Conservation (phyloP, 2,113 vertebrate genomes). For the Carassius carassius region DNA sequence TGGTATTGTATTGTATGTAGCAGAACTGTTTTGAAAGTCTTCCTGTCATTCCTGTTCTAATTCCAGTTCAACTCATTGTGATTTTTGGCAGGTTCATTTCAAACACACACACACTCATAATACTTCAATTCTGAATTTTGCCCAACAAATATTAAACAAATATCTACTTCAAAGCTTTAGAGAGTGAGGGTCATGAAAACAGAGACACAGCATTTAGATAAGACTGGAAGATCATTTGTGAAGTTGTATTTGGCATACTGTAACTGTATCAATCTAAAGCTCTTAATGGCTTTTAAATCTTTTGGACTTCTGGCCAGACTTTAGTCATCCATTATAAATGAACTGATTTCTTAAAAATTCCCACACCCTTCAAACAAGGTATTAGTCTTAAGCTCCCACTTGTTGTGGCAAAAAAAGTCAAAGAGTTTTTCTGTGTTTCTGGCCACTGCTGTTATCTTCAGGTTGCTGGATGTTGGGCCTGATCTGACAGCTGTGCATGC, state of each 20-base stretch:
- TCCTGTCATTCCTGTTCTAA: not conserved
- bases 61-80: not conserved
- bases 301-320: slow-evolving; percentile 18
- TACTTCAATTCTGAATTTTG: too few species aligned
- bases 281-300: slow-evolving; percentile 11
- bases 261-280: not conserved
- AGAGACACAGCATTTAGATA: not conserved
- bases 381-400: slow-evolving; percentile 2
- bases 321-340: not conserved
- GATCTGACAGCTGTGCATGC: slow-evolving; percentile 60
- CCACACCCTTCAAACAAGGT: not conserved
- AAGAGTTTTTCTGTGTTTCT: not conserved
- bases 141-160: not conserved
- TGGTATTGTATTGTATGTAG: too few species aligned
- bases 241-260: not conserved
- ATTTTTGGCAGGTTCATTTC: too few species aligned
- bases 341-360: not conserved
- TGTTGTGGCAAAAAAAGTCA: not conserved
- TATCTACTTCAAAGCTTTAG: not conserved
- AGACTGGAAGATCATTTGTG: not conserved
- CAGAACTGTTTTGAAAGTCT: too few species aligned
- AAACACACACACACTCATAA: too few species aligned
- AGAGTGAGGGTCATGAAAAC: not conserved
- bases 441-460: not conserved
- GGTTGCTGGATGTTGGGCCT: not conserved